phyloP scores from a whole-genome alignment of 1,140 invertebrate species.

The Vollenhovia emeryi region DNA sequence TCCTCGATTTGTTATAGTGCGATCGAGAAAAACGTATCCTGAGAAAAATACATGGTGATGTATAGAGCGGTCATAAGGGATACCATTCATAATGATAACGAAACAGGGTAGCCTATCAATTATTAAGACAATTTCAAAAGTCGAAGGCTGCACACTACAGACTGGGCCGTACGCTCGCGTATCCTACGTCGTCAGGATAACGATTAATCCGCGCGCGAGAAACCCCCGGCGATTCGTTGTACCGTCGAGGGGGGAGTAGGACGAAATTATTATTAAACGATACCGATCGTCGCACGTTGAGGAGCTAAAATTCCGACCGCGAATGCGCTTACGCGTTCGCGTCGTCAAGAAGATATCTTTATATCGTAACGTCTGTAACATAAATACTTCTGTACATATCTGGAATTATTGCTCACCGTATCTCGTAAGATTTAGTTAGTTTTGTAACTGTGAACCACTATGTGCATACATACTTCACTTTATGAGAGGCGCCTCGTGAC shows the following conservation, averaged over 20 bases:
- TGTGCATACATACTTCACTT: constrained; percentile 68
- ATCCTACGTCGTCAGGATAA: constrained; percentile 56
- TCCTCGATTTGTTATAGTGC: constrained; percentile 39
- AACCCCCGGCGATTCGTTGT: constrained; percentile 47
- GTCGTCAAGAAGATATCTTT: constrained; percentile 75
- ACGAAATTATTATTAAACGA: constrained; percentile 40
- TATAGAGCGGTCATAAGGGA: constrained; percentile 69
- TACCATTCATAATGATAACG: constrained; percentile 81
- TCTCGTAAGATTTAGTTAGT: constrained; percentile 85
- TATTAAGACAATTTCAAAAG: constrained; percentile 78
- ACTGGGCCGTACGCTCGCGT: constrained; percentile 64
- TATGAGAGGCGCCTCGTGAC: constrained; percentile 38
- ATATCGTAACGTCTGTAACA: constrained; percentile 82
- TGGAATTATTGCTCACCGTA: constrained; percentile 85
- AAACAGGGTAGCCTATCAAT: constrained; percentile 86
- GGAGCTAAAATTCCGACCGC: constrained; percentile 37
- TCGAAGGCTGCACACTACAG: constrained; percentile 66
- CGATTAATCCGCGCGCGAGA: constrained; percentile 51
- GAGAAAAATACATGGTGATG: constrained; percentile 50
- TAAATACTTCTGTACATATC: constrained; percentile 84
- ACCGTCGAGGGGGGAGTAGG: not conserved
- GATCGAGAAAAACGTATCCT: constrained; percentile 21
- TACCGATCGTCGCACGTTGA: constrained; percentile 55
- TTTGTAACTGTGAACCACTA: constrained; percentile 81
- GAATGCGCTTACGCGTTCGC: constrained; percentile 65